Evolutionary conservation across 2,797 vertebrate species (phyloP).

Genomic region (Huso huso): DNA sequence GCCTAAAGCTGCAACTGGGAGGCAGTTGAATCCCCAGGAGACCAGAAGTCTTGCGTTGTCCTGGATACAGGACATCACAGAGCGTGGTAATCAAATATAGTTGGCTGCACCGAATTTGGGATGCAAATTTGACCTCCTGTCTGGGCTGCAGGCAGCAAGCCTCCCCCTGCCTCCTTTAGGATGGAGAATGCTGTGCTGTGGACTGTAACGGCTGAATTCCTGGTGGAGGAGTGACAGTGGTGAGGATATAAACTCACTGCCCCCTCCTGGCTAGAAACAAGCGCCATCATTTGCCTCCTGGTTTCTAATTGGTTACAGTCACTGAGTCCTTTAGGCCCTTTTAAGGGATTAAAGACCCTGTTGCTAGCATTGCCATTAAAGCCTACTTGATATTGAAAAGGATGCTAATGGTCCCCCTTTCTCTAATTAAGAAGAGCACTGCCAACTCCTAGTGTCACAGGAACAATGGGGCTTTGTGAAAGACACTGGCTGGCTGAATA

Average conservation of each 20-base stretch:
- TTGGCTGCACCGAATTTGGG: slow-evolving; percentile 45
- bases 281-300: too few species aligned
- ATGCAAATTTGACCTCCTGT: slow-evolving; percentile 52
- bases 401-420: slow-evolving; percentile 47
- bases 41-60: slow-evolving; percentile 64
- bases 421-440: slow-evolving; percentile 44
- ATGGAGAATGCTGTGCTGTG: too few species aligned
- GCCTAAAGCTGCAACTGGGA: slow-evolving; percentile 45
- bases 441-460: slow-evolving; percentile 40
- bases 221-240: too few species aligned
- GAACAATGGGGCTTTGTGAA: slow-evolving; percentile 56
- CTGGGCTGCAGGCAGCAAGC: slow-evolving; percentile 10
- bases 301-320: slow-evolving; percentile 28
- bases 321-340: slow-evolving; percentile 24
- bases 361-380: slow-evolving; percentile 17
- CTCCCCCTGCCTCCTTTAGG: slow-evolving; percentile 1
- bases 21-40: slow-evolving; percentile 56
- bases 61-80: slow-evolving; percentile 62
- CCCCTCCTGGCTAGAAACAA: too few species aligned
- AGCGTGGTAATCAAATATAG: slow-evolving; percentile 66
- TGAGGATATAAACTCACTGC: too few species aligned
- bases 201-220: too few species aligned
- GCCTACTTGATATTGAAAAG: slow-evolving; percentile 39
- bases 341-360: not conserved
- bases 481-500: slow-evolving; percentile 47